Conservation (phyloP, 2,888 invertebrate genomes). For the Drosophila kokeensis region DNA sequence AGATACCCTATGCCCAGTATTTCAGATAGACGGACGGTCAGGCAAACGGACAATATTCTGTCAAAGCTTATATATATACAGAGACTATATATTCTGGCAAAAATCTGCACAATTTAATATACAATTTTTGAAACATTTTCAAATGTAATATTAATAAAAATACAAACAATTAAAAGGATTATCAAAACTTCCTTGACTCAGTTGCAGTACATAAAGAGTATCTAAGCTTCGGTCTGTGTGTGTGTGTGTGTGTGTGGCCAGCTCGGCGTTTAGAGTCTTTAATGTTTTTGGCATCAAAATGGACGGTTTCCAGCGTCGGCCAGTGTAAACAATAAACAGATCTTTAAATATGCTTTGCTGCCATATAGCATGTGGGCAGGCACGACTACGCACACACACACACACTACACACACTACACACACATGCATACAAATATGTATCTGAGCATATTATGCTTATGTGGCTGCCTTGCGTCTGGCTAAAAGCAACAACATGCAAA, state of each 20-base stretch:
- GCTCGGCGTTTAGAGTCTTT: slow-evolving; percentile 8
- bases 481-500: slow-evolving; percentile 34
- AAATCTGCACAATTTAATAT: neutral
- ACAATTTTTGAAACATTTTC: neutral
- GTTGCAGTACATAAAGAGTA: slow-evolving; percentile 7
- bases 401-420: neutral
- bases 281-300: slow-evolving; percentile 38
- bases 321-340: slow-evolving; percentile 76
- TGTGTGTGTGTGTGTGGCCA: neutral
- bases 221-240: neutral
- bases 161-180: neutral
- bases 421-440: neutral
- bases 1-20: neutral
- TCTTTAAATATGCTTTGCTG: slow-evolving; percentile 47
- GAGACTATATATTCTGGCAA: neutral
- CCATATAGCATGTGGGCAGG: slow-evolving; percentile 13
- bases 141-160: neutral
- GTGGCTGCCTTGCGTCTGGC: slow-evolving; percentile 37
- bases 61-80: neutral
- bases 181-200: neutral
- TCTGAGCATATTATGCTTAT: slow-evolving; percentile 3
- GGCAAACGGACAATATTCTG: neutral
- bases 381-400: slow-evolving; percentile 10
- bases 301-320: slow-evolving; percentile 23
- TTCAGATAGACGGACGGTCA: neutral